These are phyloP conservation scores for Muscina levida DNA, from an alignment of 2,888 invertebrate species.

Conservation along the genomic window DNA sequence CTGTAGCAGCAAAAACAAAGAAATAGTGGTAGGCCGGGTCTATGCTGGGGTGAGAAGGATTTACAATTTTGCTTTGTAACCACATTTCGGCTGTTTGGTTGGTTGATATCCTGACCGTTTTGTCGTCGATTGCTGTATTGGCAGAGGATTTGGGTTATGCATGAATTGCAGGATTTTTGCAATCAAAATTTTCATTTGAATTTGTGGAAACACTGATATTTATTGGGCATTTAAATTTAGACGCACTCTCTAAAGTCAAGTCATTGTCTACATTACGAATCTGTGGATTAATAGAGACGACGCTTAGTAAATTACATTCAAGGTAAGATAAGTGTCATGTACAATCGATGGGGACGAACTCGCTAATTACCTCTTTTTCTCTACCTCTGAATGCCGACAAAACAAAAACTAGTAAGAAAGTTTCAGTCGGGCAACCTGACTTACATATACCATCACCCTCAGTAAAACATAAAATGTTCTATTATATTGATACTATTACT, in stretches of 20 bases:
- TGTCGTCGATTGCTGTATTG: neutral
- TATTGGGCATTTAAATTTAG: conserved; percentile 6
- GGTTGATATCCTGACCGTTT: neutral
- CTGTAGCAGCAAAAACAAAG: neutral
- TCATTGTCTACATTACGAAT: too few species aligned
- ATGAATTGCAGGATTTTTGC: conserved; percentile 5
- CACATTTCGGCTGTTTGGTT: conserved; percentile 18
- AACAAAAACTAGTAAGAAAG: too few species aligned
- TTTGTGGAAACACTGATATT: conserved; percentile 13
- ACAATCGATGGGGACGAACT: too few species aligned
- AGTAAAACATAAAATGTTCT: too few species aligned
- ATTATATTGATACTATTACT: too few species aligned
- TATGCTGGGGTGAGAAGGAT: neutral
- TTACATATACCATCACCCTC: too few species aligned
- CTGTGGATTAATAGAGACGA: too few species aligned
- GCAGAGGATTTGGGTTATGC: neutral
- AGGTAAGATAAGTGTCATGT: too few species aligned
- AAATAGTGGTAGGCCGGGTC: neutral
- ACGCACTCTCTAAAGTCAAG: neutral
- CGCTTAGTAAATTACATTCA: too few species aligned
- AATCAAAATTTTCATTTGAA: conserved; percentile 26
- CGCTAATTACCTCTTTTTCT: too few species aligned
- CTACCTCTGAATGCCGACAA: too few species aligned
- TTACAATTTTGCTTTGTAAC: neutral
- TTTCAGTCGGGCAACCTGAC: too few species aligned